Evolutionary conservation across 2,797 vertebrate species (phyloP).

Genomic region (Chiroxiphia lanceolata): DNA sequence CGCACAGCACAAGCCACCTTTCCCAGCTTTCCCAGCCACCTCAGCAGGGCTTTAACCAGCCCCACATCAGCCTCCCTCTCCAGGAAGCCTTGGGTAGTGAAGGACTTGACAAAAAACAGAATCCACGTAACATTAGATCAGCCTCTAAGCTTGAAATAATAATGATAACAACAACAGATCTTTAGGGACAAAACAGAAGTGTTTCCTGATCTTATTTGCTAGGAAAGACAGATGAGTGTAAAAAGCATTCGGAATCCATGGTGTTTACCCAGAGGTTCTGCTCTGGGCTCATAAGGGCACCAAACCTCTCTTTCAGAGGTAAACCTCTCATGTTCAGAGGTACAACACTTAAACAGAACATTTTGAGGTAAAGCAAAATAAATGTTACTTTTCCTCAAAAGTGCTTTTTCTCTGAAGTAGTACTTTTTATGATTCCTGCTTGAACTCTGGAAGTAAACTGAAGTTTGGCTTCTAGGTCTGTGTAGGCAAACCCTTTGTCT

Average conservation of each 20-base stretch:
- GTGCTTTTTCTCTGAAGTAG: conserved; percentile 2
- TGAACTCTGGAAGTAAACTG: conserved; percentile 49
- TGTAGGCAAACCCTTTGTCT: conserved; percentile 14
- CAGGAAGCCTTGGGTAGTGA: fast-evolving
- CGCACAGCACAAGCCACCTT: not conserved
- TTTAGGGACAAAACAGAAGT: not conserved
- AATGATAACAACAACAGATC: not conserved
- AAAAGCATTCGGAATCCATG: not conserved
- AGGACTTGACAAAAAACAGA: not conserved
- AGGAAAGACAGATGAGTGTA: not conserved
- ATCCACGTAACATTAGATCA: not conserved
- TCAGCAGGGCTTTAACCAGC: not conserved
- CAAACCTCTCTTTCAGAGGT: not conserved
- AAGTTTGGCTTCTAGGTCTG: conserved; percentile 57
- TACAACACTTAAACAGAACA: conserved; percentile 31
- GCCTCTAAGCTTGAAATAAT: not conserved
- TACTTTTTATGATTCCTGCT: not conserved
- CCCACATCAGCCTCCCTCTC: not conserved
- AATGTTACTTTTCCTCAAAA: conserved; percentile 25
- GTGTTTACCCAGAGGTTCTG: not conserved
- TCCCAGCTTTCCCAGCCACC: not conserved
- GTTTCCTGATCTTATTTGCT: not conserved
- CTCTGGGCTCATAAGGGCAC: not conserved
- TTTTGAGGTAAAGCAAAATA: conserved; percentile 53
- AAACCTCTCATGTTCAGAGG: not conserved